A percentile compares a stretch with the other conserved stretches of the same genome.
Evolutionary conservation across 2,113 vertebrate species (phyloP).

Genomic region (human): DNA sequence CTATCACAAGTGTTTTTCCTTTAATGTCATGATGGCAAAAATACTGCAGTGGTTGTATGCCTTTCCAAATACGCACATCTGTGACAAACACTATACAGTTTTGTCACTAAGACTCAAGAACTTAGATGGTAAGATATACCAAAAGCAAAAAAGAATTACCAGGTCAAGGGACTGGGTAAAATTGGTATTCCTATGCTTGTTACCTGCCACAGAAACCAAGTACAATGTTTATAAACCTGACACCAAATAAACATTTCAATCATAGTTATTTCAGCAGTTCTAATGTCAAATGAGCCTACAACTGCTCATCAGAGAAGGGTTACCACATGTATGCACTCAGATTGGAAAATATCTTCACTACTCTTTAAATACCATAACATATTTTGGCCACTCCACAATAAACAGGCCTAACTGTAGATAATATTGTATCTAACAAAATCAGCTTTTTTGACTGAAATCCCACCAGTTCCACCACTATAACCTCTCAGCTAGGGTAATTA

Average conservation of each 20-base stretch:
- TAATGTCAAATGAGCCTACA: background rate
- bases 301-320: background rate
- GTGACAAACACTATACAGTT: background rate
- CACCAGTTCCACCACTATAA: background rate
- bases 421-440: background rate
- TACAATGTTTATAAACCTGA: background rate
- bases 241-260: background rate
- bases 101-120: background rate
- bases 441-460: background rate
- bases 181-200: background rate
- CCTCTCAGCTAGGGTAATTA: background rate
- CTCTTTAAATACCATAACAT: slow-evolving; percentile 28
- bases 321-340: background rate
- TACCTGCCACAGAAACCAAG: background rate
- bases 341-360: background rate
- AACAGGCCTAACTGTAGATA: slow-evolving; percentile 1
- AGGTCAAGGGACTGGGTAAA: background rate
- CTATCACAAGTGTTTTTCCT: background rate
- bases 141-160: slow-evolving; percentile 45
- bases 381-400: background rate
- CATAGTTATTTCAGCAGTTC: background rate
- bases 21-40: slow-evolving; percentile 38
- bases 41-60: background rate
- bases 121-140: background rate
- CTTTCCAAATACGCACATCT: slow-evolving; percentile 2